A percentile compares a stretch with the other conserved stretches of the same genome.
phyloP scores from a whole-genome alignment of 2,113 vertebrate species.

The Dolichallabes microphthalmus region DNA sequence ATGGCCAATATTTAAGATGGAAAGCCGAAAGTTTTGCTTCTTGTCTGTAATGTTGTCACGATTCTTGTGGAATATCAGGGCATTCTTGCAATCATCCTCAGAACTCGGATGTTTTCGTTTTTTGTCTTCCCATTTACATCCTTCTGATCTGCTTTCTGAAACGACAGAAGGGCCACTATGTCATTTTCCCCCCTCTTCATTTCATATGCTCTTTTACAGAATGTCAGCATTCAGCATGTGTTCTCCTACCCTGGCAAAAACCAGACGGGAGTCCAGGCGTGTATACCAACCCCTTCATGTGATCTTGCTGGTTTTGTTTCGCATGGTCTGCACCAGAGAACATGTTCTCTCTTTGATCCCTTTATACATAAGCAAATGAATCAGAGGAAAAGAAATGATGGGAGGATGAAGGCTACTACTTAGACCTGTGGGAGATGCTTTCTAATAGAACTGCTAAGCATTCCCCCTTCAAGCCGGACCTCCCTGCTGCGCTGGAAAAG shows the following conservation, averaged over 20 bases:
- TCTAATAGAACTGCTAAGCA: conserved; percentile 49
- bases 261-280: conserved; percentile 49
- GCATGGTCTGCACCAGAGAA: conserved; percentile 48
- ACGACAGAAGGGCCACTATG: conserved; percentile 13
- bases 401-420: conserved; percentile 14
- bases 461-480: conserved; percentile 15
- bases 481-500: conserved; percentile 47
- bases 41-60: conserved; percentile 59
- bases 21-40: conserved; percentile 45
- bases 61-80: conserved; percentile 61
- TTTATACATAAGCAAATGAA: conserved; percentile 61
- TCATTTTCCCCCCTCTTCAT: conserved; percentile 38
- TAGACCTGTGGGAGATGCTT: conserved; percentile 31
- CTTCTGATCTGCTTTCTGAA: conserved; percentile 32
- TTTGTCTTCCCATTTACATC: conserved; percentile 54
- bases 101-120: conserved; percentile 22
- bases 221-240: conserved; percentile 35
- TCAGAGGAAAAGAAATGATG: conserved; percentile 28
- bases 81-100: conserved; percentile 56
- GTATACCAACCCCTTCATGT: conserved; percentile 1
- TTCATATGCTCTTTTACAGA: conserved; percentile 48
- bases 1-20: not conserved
- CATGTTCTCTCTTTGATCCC: conserved; percentile 63
- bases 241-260: conserved; percentile 36
- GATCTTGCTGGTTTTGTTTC: conserved; percentile 53